Base-by-base conservation (phyloP, 2,113 vertebrate genomes). In the Oreochromis niloticus region DNA sequence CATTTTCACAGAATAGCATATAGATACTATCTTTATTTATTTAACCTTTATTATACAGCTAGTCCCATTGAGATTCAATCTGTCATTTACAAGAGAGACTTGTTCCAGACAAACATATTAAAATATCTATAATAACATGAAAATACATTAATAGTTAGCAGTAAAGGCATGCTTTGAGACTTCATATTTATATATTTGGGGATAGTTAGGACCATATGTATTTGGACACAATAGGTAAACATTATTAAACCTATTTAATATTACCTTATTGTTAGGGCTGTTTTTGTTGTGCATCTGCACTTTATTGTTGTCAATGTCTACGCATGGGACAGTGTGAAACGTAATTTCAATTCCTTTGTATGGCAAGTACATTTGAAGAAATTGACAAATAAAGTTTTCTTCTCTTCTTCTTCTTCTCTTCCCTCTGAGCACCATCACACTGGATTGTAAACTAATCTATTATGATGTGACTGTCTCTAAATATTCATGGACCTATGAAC, bases 1-100 rank as follows among this genome's bases (percentile, higher is more conserved):
- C 14, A 17, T 17, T 50, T 17, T 73, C 39, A 27, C 66, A 73
- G 22, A 46, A 4, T 1, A 39, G 34, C 34, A 66, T 39, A 39
- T 2, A 7, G 6, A 66, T 0, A n/a, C 17, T 0, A 39, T 13
- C 1, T 66, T 39, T 66, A 66, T 39, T n/a, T 66, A 39, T 5
- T 66, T 66, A 66, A 66, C 34, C 61, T 2, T 66, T 66, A 36
- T 66, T 66, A 66, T 66, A 10, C 36, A 39, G 36, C 9, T 9
- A 39, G 9, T 39, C 10, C 34, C 61, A 66, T 0, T 66, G 34
- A 66, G 34, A 39, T 66, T 66, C 34, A 66, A 5, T 66, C 22
- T 66, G 34, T 66, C 61, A 66, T 22, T 66, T 66, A 39, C 19
- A 39, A 66, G 61, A 39, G 34, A 66, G 34, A 1, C 32, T 4